Conservation (phyloP, 2,797 vertebrate genomes). For the Jordanella pulchra region DNA sequence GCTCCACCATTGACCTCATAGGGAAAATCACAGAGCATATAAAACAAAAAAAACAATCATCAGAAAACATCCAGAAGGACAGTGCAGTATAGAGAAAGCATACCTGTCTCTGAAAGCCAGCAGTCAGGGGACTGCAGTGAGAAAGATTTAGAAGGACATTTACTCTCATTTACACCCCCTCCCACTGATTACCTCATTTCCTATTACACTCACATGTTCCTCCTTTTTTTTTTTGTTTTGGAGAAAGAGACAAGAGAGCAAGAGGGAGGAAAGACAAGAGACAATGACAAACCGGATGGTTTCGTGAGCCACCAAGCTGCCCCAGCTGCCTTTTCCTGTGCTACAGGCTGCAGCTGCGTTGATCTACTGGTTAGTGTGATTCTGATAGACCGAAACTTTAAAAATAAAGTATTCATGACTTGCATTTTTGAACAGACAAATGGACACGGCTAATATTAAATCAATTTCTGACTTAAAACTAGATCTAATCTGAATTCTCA, state of each 20-base stretch:
- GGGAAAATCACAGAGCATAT: not conserved
- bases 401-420: conserved; percentile 1
- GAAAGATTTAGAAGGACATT: conserved; percentile 27
- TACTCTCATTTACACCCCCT: conserved; percentile 26
- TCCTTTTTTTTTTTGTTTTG: conserved; percentile 24
- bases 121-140: conserved; percentile 16
- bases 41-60: not conserved
- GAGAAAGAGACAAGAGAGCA: conserved; percentile 54
- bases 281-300: conserved; percentile 45
- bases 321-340: conserved; percentile 75
- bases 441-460: not conserved
- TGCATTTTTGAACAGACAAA: not conserved
- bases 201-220: conserved; percentile 45
- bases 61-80: not conserved
- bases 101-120: conserved; percentile 38
- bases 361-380: conserved; percentile 20
- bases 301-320: conserved; percentile 52
- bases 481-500: not conserved
- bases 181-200: conserved; percentile 58
- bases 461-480: not conserved
- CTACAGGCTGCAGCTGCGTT: conserved; percentile 41
- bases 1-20: not conserved
- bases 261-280: conserved; percentile 40
- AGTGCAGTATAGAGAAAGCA: conserved; percentile 1
- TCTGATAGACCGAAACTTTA: not conserved